phyloP scores from a whole-genome alignment of 2,888 invertebrate genomes.

The Boloria selene region DNA sequence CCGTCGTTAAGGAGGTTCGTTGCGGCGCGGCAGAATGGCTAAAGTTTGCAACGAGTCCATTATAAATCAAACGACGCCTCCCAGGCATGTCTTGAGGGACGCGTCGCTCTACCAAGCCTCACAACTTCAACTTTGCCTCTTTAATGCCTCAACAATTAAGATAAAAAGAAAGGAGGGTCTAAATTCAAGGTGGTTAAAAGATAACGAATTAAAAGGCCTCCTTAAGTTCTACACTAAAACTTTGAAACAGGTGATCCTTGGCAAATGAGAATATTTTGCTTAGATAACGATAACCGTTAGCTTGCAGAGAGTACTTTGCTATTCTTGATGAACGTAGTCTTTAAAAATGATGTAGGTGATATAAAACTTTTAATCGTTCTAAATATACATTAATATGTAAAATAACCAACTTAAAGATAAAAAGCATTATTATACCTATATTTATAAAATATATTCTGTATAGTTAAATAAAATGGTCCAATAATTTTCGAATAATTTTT shows the following conservation, averaged over 20 bases:
- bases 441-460: no score
- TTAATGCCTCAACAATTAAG: slow-evolving; percentile 82
- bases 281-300: slow-evolving; percentile 13
- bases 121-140: slow-evolving; percentile 77
- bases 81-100: slow-evolving; percentile 80
- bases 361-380: no score
- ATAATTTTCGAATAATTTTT: no score
- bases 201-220: slow-evolving; percentile 79
- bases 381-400: no score
- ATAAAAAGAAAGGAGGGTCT: slow-evolving; percentile 80
- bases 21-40: slow-evolving; percentile 75
- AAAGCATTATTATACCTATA: no score
- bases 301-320: slow-evolving; percentile 1
- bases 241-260: slow-evolving; percentile 44
- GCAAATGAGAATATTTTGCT: slow-evolving; percentile 32
- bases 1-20: slow-evolving; percentile 79
- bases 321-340: neutral
- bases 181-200: slow-evolving; percentile 81
- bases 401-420: no score
- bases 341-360: no score
- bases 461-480: no score
- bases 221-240: slow-evolving; percentile 60
- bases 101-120: slow-evolving; percentile 71
- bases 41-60: slow-evolving; percentile 82
- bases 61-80: slow-evolving; percentile 82